These are phyloP conservation scores for Trachurus trachurus DNA, from an alignment of 2,797 vertebrate species.

Conservation along the genomic window DNA sequence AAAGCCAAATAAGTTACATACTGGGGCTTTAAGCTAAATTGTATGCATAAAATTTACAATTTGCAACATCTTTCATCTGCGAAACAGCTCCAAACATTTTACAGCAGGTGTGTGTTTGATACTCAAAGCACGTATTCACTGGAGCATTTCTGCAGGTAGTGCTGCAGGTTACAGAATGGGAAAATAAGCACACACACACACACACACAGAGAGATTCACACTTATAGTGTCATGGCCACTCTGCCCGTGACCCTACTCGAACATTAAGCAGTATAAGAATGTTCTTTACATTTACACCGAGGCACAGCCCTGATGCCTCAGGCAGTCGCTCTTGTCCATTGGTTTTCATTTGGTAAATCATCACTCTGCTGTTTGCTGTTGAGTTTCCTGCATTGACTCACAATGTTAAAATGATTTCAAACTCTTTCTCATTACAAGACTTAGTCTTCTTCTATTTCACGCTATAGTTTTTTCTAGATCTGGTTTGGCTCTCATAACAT, in stretches of 20 bases:
- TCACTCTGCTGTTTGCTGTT: not conserved
- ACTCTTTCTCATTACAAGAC: not conserved
- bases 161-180: not conserved
- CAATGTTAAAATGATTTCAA: not conserved
- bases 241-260: too few species aligned
- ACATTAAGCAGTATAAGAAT: too few species aligned
- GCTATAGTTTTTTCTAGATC: conserved; percentile 19
- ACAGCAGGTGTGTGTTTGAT: not conserved
- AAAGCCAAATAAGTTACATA: too few species aligned
- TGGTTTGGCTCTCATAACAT: not conserved
- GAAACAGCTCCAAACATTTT: not conserved
- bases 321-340: not conserved
- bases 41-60: not conserved
- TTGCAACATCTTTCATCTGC: not conserved
- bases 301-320: not conserved
- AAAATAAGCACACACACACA: not conserved
- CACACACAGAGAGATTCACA: not conserved
- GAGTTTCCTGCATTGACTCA: not conserved
- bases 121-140: not conserved
- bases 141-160: too few species aligned
- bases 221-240: too few species aligned
- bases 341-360: not conserved
- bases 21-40: not conserved
- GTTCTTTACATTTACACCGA: not conserved
- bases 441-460: conserved; percentile 7